A percentile compares a stretch with the other conserved stretches of the same genome.
Conservation (phyloP, 2,113 vertebrate genomes). For the Micronycteris hirsuta region DNA sequence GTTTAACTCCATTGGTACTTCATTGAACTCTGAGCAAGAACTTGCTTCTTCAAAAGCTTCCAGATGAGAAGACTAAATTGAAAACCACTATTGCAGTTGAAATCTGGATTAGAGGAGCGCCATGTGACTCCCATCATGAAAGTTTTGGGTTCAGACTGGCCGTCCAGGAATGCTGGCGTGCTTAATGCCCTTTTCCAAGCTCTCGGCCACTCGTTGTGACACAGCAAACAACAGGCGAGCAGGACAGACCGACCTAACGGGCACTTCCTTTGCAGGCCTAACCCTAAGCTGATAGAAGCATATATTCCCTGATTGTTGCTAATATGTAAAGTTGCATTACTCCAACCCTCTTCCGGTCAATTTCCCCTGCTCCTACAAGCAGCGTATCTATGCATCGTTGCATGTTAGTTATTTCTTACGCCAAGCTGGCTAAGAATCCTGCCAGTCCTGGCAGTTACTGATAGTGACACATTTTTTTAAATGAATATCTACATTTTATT, state of each 20-base stretch:
- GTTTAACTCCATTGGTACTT: accelerated
- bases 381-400: too few species aligned
- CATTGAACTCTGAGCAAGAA: not conserved
- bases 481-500: too few species aligned
- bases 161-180: not conserved
- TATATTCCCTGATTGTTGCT: not conserved
- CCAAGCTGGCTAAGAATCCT: too few species aligned
- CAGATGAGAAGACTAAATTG: not conserved
- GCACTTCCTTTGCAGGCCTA: not conserved
- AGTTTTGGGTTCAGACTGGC: not conserved
- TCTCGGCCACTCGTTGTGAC: not conserved
- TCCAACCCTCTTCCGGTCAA: not conserved
- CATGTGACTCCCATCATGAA: not conserved
- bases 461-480: too few species aligned
- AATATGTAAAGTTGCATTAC: not conserved
- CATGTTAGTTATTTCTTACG: too few species aligned
- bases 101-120: not conserved
- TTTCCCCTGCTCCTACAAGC: too few species aligned
- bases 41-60: not conserved
- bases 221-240: not conserved
- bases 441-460: too few species aligned
- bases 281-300: not conserved
- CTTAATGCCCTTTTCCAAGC: not conserved
- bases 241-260: not conserved
- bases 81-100: not conserved